phyloP scores from a whole-genome alignment of 1,140 invertebrate species.

The Diplogasteroides magnus region DNA sequence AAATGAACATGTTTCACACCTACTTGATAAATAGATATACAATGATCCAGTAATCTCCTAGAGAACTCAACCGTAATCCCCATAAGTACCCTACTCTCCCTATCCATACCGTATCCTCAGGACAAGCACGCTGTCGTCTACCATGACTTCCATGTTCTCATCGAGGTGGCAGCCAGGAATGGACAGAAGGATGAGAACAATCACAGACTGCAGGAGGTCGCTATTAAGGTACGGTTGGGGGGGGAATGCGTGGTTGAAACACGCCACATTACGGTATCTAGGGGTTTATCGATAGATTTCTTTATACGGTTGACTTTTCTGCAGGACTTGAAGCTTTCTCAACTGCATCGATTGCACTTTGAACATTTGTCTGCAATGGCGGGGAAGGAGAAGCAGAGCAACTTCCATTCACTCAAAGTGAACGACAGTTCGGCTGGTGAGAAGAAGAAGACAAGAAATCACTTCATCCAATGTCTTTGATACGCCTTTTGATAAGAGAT shows the following conservation, averaged over 20 bases:
- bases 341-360: conserved; percentile 36
- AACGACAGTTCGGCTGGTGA: neutral
- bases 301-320: no score
- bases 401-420: neutral
- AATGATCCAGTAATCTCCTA: neutral
- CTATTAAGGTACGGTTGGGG: conserved; percentile 35
- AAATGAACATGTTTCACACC: no score
- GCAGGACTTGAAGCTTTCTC: conserved; percentile 30
- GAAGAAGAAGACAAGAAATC: neutral
- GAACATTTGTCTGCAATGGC: conserved; percentile 12
- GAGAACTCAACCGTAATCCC: neutral
- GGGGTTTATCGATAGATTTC: no score
- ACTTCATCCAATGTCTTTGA: no score
- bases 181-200: conserved; percentile 20
- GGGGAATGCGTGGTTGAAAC: no score
- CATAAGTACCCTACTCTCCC: no score
- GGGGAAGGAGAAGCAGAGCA: neutral
- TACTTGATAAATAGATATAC: no score
- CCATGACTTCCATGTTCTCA: conserved; percentile 36
- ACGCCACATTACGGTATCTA: no score
- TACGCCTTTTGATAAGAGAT: no score
- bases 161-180: conserved; percentile 26
- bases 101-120: neutral
- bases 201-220: conserved; percentile 27
- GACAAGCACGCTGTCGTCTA: conserved; percentile 25